A percentile compares a stretch with the other conserved stretches of the same genome.
Evolutionary conservation across 2,113 vertebrate genomes (phyloP).

Genomic region (Tympanuchus pallidicinctus): DNA sequence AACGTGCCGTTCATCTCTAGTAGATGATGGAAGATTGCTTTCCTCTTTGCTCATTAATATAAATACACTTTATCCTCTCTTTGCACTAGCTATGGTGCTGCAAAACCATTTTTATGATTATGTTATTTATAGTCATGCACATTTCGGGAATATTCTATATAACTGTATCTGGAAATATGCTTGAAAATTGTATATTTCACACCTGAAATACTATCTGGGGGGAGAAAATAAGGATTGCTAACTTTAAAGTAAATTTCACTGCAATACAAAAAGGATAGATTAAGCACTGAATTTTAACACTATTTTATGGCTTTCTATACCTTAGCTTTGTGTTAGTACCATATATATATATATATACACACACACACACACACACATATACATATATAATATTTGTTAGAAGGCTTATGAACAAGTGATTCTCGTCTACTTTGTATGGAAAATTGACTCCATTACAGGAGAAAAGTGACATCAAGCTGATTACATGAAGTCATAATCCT

Average conservation of each 20-base stretch:
- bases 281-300: neutral
- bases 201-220: neutral
- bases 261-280: neutral
- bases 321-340: neutral
- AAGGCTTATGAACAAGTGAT: neutral
- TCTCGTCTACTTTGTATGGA: conserved; percentile 32
- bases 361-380: too few species aligned
- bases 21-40: conserved; percentile 27
- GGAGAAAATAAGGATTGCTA: neutral
- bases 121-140: neutral
- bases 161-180: neutral
- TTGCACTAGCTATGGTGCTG: neutral
- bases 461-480: conserved; percentile 33
- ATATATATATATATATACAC: accelerated
- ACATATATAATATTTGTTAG: neutral
- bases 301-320: neutral
- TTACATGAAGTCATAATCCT: conserved; percentile 52
- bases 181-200: neutral
- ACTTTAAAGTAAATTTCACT: neutral
- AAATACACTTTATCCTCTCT: conserved; percentile 20
- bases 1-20: neutral
- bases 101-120: neutral
- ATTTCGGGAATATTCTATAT: neutral
- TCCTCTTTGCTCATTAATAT: conserved; percentile 39
- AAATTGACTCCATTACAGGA: conserved; percentile 52